Conservation (phyloP, 1,140 invertebrate species). For the Agrypnia vestita region DNA sequence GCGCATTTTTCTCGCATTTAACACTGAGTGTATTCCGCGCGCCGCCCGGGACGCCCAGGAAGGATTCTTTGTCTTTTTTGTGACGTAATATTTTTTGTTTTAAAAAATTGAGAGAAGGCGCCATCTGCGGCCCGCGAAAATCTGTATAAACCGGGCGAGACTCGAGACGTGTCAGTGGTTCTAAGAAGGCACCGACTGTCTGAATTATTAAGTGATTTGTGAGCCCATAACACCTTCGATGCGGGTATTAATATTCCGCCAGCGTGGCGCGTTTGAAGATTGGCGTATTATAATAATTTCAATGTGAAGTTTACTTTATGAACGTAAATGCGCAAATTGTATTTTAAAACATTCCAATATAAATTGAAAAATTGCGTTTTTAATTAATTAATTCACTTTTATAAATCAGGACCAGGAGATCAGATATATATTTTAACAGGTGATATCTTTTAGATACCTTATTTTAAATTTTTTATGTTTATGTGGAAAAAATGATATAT, state of each 20-base stretch:
- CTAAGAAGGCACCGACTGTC: neutral
- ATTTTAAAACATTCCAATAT: too few species aligned
- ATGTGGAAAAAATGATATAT: too few species aligned
- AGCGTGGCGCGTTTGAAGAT: too few species aligned
- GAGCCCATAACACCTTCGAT: neutral
- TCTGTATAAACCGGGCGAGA: conserved; percentile 19
- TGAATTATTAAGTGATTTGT: conserved; percentile 48
- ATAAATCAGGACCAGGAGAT: too few species aligned
- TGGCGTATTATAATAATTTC: too few species aligned
- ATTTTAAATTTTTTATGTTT: too few species aligned
- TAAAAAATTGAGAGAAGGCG: conserved; percentile 26
- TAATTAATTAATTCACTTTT: too few species aligned
- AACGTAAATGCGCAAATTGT: too few species aligned
- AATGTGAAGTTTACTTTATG: too few species aligned
- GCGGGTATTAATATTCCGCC: neutral
- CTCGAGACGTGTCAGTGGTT: conserved; percentile 8
- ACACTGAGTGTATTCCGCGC: conserved; percentile 45
- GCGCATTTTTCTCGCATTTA: conserved; percentile 45
- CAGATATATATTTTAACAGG: too few species aligned
- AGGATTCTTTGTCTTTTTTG: conserved; percentile 38
- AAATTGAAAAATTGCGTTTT: too few species aligned
- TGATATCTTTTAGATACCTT: too few species aligned
- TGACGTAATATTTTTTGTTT: conserved; percentile 27
- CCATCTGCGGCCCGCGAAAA: conserved; percentile 42
- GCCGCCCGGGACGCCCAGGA: neutral